phyloP scores from a whole-genome alignment of 2,888 invertebrate species.

The Noctua fimbriata region DNA sequence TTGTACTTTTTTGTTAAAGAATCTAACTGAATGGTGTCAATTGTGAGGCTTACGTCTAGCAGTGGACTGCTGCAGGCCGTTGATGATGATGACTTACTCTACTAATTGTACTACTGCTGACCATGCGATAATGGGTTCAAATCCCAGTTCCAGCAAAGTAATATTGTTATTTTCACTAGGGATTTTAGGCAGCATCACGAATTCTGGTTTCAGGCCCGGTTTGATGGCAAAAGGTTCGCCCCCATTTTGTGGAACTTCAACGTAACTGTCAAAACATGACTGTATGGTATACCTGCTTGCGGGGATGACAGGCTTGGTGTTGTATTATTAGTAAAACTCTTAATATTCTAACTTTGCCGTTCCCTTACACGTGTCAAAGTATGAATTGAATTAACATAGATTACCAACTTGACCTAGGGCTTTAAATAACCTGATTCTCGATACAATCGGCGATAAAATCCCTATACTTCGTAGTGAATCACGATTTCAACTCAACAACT shows the following conservation, averaged over 20 bases:
- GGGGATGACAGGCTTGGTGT: not conserved
- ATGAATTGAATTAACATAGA: slow-evolving; percentile 14
- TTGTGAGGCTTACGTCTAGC: not conserved
- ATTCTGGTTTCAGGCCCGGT: not conserved
- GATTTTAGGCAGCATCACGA: not conserved
- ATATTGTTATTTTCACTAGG: not conserved
- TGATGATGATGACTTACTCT: not conserved
- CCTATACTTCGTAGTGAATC: slow-evolving; percentile 19
- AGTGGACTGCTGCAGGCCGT: not conserved
- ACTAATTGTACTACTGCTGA: not conserved
- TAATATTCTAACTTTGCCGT: not conserved
- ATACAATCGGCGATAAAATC: slow-evolving; percentile 16
- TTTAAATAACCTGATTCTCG: slow-evolving; percentile 27
- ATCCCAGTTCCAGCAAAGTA: not conserved
- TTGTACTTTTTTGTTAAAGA: not conserved
- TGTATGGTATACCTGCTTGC: not conserved
- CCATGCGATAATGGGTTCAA: not conserved
- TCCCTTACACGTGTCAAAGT: not conserved
- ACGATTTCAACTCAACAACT: slow-evolving; percentile 35
- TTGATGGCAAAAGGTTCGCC: not conserved
- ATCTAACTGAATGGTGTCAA: not conserved
- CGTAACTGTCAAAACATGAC: not conserved
- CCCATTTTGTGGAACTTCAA: not conserved
- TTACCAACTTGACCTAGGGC: not conserved
- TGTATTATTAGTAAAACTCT: not conserved